Evolutionary conservation across 2,797 vertebrate genomes (phyloP), one percentile per base, ranked within the genome.

Genomic region (Oophaga sylvatica): DNA sequence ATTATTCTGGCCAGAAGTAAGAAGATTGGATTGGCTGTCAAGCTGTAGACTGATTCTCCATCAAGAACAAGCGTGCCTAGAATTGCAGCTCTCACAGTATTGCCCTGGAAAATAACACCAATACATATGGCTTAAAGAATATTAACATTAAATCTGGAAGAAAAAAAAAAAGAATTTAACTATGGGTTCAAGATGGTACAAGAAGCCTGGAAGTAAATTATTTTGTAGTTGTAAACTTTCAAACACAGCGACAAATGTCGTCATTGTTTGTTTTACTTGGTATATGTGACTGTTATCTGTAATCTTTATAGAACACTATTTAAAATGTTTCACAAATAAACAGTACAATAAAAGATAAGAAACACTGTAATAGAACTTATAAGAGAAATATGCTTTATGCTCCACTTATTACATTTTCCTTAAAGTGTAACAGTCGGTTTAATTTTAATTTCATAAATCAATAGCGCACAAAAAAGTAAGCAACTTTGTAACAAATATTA

Each of bases 21-120:
- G 68, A 99, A 94, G 75, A 98, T 22, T 53, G 98, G 96, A 90
- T 96, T 94, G 79, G 92, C 92, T 48, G 96, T 95, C 93, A 99
- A 93, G 90, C 94, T 95, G 92, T 99, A 99, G 35, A 98, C 90
- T 0, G 96, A 95, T 94, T 99, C 98, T 20, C 97, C 98, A 81
- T 99, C 98, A 91, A 98, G 92, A 90, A 96, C 82, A 63, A 99
- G 94, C 85, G 92, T 87, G 90, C 92, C 94, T 87, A 95, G 91
- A 91, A 97, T 15, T 19, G 91, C 53, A 10, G 95, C 90, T 35
- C 89, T 92, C 83, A 96, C 59, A 16, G 81, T 73, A 90, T 92
- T 92, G 26, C 91, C 73, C 95, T 97, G 91, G 87, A 94, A 87
- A 86, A 0, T 9, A 82, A 5, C 26, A 80, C 9, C 15, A 81